Evolutionary conservation across 2,888 invertebrate genomes (phyloP).

Genomic region (Syritta pipiens): DNA sequence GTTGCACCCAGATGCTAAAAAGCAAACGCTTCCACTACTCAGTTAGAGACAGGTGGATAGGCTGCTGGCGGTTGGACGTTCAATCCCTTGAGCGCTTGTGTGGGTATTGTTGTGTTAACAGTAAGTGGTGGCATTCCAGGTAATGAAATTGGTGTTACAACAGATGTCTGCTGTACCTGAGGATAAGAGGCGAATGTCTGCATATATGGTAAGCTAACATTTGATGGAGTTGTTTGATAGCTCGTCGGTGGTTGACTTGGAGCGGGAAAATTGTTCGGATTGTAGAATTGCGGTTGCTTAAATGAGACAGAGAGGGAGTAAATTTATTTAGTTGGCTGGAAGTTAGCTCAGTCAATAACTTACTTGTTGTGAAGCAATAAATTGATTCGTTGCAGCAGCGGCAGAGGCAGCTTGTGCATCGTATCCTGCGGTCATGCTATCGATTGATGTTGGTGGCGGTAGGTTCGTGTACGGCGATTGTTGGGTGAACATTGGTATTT

Average conservation of each 20-base stretch:
- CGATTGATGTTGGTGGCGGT: slow-evolving; percentile 81
- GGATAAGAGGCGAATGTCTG: slow-evolving; percentile 78
- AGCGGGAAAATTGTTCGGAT: slow-evolving; percentile 70
- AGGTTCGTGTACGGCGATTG: slow-evolving; percentile 75
- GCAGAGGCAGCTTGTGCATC: slow-evolving; percentile 30
- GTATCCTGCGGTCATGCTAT: slow-evolving; percentile 36
- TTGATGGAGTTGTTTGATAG: slow-evolving; percentile 67
- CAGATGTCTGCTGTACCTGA: slow-evolving; percentile 79
- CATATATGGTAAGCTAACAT: slow-evolving; percentile 71
- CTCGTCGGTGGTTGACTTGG: slow-evolving; percentile 77
- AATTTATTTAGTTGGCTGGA: not conserved
- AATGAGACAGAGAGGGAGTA: not conserved
- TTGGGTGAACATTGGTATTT: slow-evolving; percentile 75
- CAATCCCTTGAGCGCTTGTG: slow-evolving; percentile 57
- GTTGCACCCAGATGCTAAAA: slow-evolving; percentile 23
- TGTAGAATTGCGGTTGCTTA: slow-evolving; percentile 70
- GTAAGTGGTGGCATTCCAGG: slow-evolving; percentile 91
- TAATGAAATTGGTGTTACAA: slow-evolving; percentile 85
- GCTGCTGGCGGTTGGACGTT: slow-evolving; percentile 39
- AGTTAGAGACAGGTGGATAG: slow-evolving; percentile 52
- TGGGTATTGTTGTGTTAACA: slow-evolving; percentile 83
- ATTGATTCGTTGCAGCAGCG: slow-evolving; percentile 38
- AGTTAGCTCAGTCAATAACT: no score
- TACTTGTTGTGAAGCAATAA: slow-evolving; percentile 63
- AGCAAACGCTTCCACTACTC: slow-evolving; percentile 18